These are phyloP conservation scores for Aplodontia rufa DNA, from an alignment of 2,113 vertebrate genomes.

Conservation along the genomic window DNA sequence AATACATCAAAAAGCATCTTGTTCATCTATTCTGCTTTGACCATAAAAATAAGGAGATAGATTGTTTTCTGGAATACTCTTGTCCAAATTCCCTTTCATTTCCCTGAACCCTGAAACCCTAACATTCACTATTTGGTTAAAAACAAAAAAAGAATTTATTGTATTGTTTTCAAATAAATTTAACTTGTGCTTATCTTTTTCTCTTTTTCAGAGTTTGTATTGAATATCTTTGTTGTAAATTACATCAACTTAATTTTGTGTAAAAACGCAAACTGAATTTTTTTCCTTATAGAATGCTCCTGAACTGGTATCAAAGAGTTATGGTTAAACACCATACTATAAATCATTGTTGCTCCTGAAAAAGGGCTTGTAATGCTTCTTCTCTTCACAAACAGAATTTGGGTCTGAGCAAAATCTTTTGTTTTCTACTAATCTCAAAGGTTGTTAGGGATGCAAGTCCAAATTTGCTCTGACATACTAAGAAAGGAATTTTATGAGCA, in stretches of 20 bases:
- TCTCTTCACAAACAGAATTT: neutral
- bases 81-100: neutral
- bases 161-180: neutral
- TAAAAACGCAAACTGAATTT: constrained; percentile 25
- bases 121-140: neutral
- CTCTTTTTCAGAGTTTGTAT: neutral
- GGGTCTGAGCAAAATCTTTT: neutral
- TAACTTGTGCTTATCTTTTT: neutral
- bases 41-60: neutral
- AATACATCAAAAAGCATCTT: neutral
- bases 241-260: neutral
- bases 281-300: neutral
- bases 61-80: neutral
- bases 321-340: neutral
- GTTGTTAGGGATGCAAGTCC: neutral
- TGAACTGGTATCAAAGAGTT: constrained; percentile 2
- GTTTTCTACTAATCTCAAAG: neutral
- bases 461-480: neutral
- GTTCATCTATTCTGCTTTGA: neutral
- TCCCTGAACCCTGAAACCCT: neutral
- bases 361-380: neutral
- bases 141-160: neutral
- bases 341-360: constrained; percentile 10
- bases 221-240: neutral
- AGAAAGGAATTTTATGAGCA: neutral